A percentile compares a stretch with the other conserved stretches of the same genome.
Conservation (phyloP, 1,140 invertebrate genomes). For the Hyles euphorbiae region DNA sequence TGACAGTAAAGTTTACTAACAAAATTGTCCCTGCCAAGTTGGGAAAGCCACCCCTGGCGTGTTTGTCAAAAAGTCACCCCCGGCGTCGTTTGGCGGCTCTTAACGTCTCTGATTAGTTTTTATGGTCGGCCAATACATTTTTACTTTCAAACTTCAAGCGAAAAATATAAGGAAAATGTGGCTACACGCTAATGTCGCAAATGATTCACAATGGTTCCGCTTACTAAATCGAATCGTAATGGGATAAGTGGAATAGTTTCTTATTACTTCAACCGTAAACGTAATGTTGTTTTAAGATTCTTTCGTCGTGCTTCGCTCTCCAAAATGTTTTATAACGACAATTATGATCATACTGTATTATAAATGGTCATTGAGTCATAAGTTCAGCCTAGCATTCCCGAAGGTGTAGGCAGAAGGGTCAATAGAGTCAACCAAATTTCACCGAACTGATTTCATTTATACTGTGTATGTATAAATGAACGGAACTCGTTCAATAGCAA, state of each 20-base stretch:
- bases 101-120: slow-evolving; percentile 53
- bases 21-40: slow-evolving; percentile 38
- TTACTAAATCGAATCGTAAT: too few relatives aligned
- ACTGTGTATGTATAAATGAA: too few relatives aligned
- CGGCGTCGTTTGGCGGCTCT: slow-evolving; percentile 41
- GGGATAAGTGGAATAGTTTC: not conserved
- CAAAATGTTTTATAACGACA: too few relatives aligned
- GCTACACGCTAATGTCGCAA: not conserved
- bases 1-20: slow-evolving; percentile 40
- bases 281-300: not conserved
- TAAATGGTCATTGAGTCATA: too few relatives aligned
- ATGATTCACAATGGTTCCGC: too few relatives aligned
- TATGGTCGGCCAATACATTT: slow-evolving; percentile 36
- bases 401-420: too few relatives aligned
- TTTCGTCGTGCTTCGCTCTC: too few relatives aligned
- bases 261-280: slow-evolving; percentile 10
- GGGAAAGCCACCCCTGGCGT: slow-evolving; percentile 28
- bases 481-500: too few relatives aligned
- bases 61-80: slow-evolving; percentile 45
- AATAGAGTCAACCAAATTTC: too few relatives aligned
- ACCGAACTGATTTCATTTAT: too few relatives aligned
- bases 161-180: slow-evolving; percentile 30
- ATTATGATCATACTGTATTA: too few relatives aligned
- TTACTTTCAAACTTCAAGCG: slow-evolving; percentile 34
- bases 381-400: too few relatives aligned